A percentile compares a stretch with the other conserved stretches of the same genome.
These are phyloP conservation scores for Onychomys torridus DNA, from an alignment of 2,797 vertebrate genomes.

Conservation along the genomic window DNA sequence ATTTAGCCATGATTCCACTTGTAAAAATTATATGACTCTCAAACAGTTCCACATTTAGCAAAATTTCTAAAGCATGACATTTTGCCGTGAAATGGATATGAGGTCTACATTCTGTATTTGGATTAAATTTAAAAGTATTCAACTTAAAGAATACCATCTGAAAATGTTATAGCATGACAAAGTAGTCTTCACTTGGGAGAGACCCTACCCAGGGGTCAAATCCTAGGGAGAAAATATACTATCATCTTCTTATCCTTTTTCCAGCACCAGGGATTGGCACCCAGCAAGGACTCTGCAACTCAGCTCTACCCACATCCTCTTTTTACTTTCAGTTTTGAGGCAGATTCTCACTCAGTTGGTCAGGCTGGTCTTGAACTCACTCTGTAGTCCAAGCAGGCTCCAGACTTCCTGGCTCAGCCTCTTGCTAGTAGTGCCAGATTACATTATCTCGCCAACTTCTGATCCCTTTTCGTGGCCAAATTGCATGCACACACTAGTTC, in stretches of 20 bases:
- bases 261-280: too few species aligned
- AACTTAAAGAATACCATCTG: slow-evolving; percentile 77
- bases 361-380: not conserved
- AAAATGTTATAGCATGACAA: slow-evolving; percentile 77
- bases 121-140: slow-evolving; percentile 81
- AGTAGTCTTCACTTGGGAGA: slow-evolving; percentile 11
- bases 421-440: not conserved
- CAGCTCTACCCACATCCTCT: not conserved
- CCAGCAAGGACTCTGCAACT: not conserved
- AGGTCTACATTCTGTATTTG: slow-evolving; percentile 79
- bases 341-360: not conserved
- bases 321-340: not conserved
- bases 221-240: not conserved
- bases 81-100: slow-evolving; percentile 76
- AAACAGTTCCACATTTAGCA: slow-evolving; percentile 78
- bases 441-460: not conserved
- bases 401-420: not conserved
- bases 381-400: not conserved
- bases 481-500: too few species aligned
- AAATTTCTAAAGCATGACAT: slow-evolving; percentile 58
- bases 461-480: not conserved
- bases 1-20: slow-evolving; percentile 75
- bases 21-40: slow-evolving; percentile 76
- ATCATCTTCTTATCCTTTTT: not conserved
- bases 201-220: not conserved